phyloP scores from a whole-genome alignment of 2,113 vertebrate species.

The Xiphias gladius region DNA sequence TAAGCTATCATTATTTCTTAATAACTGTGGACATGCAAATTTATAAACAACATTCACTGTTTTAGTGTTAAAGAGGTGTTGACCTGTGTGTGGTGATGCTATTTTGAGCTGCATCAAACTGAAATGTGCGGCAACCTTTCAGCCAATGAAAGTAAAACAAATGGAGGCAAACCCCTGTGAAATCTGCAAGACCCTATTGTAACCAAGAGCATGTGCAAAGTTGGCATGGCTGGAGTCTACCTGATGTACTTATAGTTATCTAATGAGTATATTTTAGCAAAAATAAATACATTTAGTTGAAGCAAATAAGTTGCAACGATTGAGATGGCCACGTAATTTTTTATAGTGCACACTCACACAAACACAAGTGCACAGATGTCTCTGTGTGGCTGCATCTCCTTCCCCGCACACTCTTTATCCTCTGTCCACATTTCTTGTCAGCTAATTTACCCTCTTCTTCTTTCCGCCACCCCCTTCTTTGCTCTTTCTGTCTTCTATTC shows the following conservation, averaged over 20 bases:
- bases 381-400: constrained; percentile 19
- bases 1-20: background rate
- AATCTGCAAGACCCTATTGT: background rate
- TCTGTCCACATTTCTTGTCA: constrained; percentile 43
- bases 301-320: background rate
- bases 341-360: background rate
- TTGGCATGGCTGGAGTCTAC: background rate
- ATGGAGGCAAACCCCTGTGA: background rate
- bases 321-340: background rate
- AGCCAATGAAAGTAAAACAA: background rate
- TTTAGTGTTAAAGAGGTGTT: background rate
- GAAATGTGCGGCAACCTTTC: background rate
- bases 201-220: background rate
- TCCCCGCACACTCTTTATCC: constrained; percentile 34
- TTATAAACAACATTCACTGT: background rate
- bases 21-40: background rate
- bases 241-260: background rate
- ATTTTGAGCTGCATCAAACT: too few relatives aligned
- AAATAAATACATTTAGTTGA: background rate
- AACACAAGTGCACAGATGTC: background rate
- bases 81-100: background rate
- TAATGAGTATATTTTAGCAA: background rate
- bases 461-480: constrained; percentile 42
- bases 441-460: constrained; percentile 59
- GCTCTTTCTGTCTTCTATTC: constrained; percentile 39